These are phyloP conservation scores for Erebia palarica DNA, from an alignment of 2,888 invertebrate species.

Conservation along the genomic window DNA sequence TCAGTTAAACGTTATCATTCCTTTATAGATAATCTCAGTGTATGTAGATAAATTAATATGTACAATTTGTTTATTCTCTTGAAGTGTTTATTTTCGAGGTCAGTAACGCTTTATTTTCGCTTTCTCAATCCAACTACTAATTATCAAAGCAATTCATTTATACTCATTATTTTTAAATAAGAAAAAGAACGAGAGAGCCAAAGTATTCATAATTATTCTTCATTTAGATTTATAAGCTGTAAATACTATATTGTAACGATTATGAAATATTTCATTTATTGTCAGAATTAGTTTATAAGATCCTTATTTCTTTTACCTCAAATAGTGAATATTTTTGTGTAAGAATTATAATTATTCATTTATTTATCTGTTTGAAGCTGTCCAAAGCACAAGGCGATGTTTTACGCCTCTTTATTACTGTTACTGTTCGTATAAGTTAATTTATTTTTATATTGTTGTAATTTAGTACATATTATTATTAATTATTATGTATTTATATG, in stretches of 20 bases:
- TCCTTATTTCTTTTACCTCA: slow-evolving; percentile 70
- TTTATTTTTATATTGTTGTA: slow-evolving; percentile 61
- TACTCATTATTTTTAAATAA: slow-evolving; percentile 65
- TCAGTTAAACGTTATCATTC: slow-evolving; percentile 60
- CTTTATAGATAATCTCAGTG: slow-evolving; percentile 57
- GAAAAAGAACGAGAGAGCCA: slow-evolving; percentile 63
- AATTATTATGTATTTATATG: slow-evolving; percentile 32
- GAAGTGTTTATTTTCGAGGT: slow-evolving; percentile 48
- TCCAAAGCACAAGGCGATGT: slow-evolving; percentile 60
- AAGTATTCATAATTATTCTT: slow-evolving; percentile 61
- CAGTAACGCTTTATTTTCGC: slow-evolving; percentile 58
- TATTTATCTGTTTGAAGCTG: slow-evolving; percentile 34
- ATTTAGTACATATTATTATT: slow-evolving; percentile 42
- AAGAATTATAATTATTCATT: slow-evolving; percentile 37
- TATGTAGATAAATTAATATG: slow-evolving; percentile 65
- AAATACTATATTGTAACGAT: slow-evolving; percentile 44
- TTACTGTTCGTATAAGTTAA: slow-evolving; percentile 58
- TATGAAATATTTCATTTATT: slow-evolving; percentile 62
- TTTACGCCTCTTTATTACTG: slow-evolving; percentile 46
- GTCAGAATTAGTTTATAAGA: slow-evolving; percentile 63
- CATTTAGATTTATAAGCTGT: slow-evolving; percentile 60
- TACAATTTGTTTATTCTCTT: slow-evolving; percentile 56
- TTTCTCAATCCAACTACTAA: slow-evolving; percentile 47
- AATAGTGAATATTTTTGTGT: slow-evolving; percentile 46
- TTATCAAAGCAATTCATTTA: slow-evolving; percentile 49